Evolutionary conservation across 2,797 vertebrate genomes (phyloP).

Genomic region (Etheostoma nigrum): DNA sequence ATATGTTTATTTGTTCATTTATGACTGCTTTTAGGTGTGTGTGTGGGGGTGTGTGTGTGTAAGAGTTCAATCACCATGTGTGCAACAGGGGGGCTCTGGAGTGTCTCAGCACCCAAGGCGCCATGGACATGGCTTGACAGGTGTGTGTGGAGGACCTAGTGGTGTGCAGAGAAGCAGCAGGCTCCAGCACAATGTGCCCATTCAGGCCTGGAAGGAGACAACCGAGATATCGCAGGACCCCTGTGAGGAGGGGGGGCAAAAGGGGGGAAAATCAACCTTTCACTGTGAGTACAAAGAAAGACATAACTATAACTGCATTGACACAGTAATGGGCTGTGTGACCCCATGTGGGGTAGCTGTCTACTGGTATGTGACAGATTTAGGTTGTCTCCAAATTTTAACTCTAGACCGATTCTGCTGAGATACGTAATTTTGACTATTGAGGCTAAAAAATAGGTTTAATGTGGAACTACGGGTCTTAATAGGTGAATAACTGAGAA

Average conservation of each 20-base stretch:
- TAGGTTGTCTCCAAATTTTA: constrained; percentile 42
- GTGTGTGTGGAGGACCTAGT: constrained; percentile 73
- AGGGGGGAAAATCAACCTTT: constrained; percentile 72
- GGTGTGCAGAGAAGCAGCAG: constrained; percentile 59
- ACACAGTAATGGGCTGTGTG: constrained; percentile 61
- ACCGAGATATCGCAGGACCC: constrained; percentile 81
- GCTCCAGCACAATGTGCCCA: constrained; percentile 78
- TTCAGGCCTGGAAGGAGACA: constrained; percentile 79
- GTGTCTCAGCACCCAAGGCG: constrained; percentile 80
- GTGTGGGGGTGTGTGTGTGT: constrained; percentile 15
- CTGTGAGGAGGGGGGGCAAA: constrained; percentile 65
- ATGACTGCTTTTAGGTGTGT: constrained; percentile 35
- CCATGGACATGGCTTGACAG: constrained; percentile 84
- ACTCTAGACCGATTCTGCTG: constrained; percentile 16
- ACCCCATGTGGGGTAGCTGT: constrained; percentile 48
- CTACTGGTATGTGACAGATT: constrained; percentile 47
- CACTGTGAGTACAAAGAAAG: constrained; percentile 71
- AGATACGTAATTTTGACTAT: constrained; percentile 25
- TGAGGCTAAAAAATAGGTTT: constrained; percentile 34
- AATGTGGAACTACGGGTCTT: constrained; percentile 14
- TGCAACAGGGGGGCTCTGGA: constrained; percentile 73
- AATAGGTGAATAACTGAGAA: constrained; percentile 8
- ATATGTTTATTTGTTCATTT: constrained; percentile 63
- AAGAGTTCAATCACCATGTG: constrained; percentile 68
- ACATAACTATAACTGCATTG: constrained; percentile 63